Evolutionary conservation across 2,888 invertebrate genomes (phyloP), one percentile per base, ranked within the genome.

Genomic region (Ditylenchus weischeri): DNA sequence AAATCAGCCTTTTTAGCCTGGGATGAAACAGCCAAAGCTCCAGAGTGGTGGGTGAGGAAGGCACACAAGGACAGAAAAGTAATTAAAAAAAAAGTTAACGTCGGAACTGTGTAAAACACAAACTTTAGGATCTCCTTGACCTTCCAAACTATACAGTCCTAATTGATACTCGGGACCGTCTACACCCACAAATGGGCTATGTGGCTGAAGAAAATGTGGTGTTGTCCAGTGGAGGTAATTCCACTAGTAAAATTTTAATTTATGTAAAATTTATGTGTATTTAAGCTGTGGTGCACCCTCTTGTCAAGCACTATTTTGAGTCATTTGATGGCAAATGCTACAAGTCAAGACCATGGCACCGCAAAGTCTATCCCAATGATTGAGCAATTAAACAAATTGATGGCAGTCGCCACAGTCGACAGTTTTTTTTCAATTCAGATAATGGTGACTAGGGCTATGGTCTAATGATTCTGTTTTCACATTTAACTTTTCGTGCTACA

Each of bases 111-210:
- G 8, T 43, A 43, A 43, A 43, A 8, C 43, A 43, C 11, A 13
- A 43, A 43, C 2, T 59, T 59, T 36, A 59, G 59, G 35, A 59
- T 38, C 36, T 59, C 13, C 23, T 67, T 15, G 68, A 68, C 8
- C 66, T 83, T 79, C 87, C 87, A 18, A 86, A 86, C 76, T 87
- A 87, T 80, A 83, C 86, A 10, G 80, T 87, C 21, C 73, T 87
- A 23, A 85, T 87, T 5, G 87, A 87, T 77, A 84, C 84, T 0
- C 77, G 86, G 47, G 69, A 68, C 59, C 78, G 85, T 35, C 69
- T 83, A 4, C 74, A 74, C 7, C 84, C 86, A 11, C 86, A 86
- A 69, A 76, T 84, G 54, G 85, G 85, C 3, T 87, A 87, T 76
- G 84, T 86, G 10, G 48, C 69, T 47, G 66, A 70, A 58, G 64